phyloP scores from a whole-genome alignment of 2,797 vertebrate species.

The Hozukius guyotensis region DNA sequence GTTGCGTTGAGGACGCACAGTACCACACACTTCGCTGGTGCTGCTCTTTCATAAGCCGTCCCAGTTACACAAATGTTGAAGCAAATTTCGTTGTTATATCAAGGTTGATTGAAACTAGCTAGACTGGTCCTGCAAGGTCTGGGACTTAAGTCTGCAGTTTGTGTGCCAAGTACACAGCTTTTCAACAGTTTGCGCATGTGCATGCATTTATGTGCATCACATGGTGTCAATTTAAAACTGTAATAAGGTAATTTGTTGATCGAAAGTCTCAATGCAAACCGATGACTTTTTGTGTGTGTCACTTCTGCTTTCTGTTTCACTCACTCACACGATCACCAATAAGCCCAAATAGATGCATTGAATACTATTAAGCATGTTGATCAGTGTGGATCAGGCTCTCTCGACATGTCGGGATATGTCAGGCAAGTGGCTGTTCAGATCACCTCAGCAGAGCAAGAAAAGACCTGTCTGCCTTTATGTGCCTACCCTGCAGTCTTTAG shows the following conservation, averaged over 20 bases:
- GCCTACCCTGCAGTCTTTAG: slow-evolving; percentile 40
- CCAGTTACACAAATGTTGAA: slow-evolving; percentile 23
- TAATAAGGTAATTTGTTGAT: not conserved
- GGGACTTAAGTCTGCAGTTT: slow-evolving; percentile 47
- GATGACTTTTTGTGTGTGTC: not conserved
- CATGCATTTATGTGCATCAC: not conserved
- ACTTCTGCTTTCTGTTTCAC: not conserved
- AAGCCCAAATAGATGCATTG: not conserved
- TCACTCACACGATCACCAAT: not conserved
- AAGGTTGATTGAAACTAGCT: slow-evolving; percentile 56
- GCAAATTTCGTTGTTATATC: slow-evolving; percentile 62
- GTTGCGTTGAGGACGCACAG: not conserved
- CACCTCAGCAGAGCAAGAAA: slow-evolving; percentile 79
- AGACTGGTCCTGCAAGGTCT: slow-evolving; percentile 63
- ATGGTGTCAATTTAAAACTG: not conserved
- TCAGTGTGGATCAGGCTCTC: slow-evolving; percentile 43
- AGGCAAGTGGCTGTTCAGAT: slow-evolving; percentile 57
- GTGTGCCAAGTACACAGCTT: slow-evolving; percentile 6
- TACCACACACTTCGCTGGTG: not conserved
- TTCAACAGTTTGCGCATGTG: not conserved
- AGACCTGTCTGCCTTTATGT: slow-evolving; percentile 76
- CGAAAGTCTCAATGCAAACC: not conserved
- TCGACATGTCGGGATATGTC: slow-evolving; percentile 83
- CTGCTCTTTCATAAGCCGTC: not conserved
- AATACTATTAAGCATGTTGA: slow-evolving; percentile 51